These are phyloP conservation scores for Eucriotettix oculatus DNA, from an alignment of 2,888 invertebrate species.

Conservation along the genomic window DNA sequence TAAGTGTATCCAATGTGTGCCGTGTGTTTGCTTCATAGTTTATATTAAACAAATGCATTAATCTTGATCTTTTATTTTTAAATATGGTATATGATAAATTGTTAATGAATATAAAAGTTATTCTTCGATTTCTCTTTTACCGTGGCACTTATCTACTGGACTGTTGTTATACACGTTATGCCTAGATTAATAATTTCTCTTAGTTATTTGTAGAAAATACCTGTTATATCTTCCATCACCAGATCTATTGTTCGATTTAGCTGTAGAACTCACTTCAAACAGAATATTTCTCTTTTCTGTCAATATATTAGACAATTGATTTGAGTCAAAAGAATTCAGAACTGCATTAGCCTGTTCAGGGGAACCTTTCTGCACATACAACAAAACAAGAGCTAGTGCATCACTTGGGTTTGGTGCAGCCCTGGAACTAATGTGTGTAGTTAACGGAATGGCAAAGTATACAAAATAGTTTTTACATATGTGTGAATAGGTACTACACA, in stretches of 20 bases:
- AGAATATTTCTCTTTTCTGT: slow-evolving; percentile 32
- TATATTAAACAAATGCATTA: too few species aligned
- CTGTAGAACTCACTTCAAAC: slow-evolving; percentile 23
- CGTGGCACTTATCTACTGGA: too few species aligned
- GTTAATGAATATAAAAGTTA: too few species aligned
- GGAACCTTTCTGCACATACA: slow-evolving; percentile 35
- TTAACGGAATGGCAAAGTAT: background rate
- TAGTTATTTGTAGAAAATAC: too few species aligned
- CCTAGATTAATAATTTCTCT: too few species aligned
- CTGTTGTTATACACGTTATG: too few species aligned
- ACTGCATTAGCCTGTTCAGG: slow-evolving; percentile 28
- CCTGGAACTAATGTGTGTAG: background rate
- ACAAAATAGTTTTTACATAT: background rate
- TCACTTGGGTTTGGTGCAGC: slow-evolving; percentile 10
- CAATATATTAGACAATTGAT: slow-evolving; percentile 25
- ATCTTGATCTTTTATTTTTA: too few species aligned
- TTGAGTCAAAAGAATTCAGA: slow-evolving; percentile 26
- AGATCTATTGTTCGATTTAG: background rate
- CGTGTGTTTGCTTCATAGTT: too few species aligned
- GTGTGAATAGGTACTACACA: background rate
- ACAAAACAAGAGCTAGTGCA: slow-evolving; percentile 28
- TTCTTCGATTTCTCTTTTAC: too few species aligned
- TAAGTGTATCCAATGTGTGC: too few species aligned
- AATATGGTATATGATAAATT: too few species aligned
- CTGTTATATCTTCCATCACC: too few species aligned